phyloP scores from a whole-genome alignment of 2,888 invertebrate genomes.

The Spodoptera littoralis region DNA sequence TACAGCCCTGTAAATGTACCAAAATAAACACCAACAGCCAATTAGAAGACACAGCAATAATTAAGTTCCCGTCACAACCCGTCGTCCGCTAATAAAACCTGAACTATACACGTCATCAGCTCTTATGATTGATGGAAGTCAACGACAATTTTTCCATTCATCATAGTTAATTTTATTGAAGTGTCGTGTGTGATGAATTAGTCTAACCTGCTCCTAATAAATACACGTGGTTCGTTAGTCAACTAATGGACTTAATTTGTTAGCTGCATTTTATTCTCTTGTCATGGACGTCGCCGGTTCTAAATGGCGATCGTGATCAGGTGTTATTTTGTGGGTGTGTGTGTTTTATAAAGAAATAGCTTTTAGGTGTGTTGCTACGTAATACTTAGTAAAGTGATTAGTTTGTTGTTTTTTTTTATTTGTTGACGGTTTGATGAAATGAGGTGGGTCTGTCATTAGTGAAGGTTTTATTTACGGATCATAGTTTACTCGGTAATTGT shows the following conservation, averaged over 20 bases:
- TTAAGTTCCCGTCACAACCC: slow-evolving; percentile 24
- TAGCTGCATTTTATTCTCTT: slow-evolving; percentile 51
- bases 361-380: slow-evolving; percentile 45
- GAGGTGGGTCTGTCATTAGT: not conserved
- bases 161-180: slow-evolving; percentile 87
- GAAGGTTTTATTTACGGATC: no score
- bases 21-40: slow-evolving; percentile 28
- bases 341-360: slow-evolving; percentile 32
- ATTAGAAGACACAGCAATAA: slow-evolving; percentile 27
- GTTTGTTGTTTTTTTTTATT: slow-evolving; percentile 24
- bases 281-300: slow-evolving; percentile 39
- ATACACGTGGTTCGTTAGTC: slow-evolving; percentile 64
- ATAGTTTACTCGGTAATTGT: no score
- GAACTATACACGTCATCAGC: slow-evolving; percentile 67
- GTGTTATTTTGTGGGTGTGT: slow-evolving; percentile 37
- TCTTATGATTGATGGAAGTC: slow-evolving; percentile 82
- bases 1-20: not conserved
- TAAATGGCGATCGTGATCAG: slow-evolving; percentile 47
- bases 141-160: slow-evolving; percentile 84
- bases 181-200: slow-evolving; percentile 78
- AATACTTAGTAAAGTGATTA: slow-evolving; percentile 27
- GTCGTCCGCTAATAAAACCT: slow-evolving; percentile 64
- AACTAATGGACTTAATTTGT: slow-evolving; percentile 61
- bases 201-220: slow-evolving; percentile 72
- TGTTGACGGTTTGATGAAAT: not conserved